Evolutionary conservation across 2,888 invertebrate genomes (phyloP), one percentile per base, ranked within the genome.

Genomic region (Cacoxenus indagator): DNA sequence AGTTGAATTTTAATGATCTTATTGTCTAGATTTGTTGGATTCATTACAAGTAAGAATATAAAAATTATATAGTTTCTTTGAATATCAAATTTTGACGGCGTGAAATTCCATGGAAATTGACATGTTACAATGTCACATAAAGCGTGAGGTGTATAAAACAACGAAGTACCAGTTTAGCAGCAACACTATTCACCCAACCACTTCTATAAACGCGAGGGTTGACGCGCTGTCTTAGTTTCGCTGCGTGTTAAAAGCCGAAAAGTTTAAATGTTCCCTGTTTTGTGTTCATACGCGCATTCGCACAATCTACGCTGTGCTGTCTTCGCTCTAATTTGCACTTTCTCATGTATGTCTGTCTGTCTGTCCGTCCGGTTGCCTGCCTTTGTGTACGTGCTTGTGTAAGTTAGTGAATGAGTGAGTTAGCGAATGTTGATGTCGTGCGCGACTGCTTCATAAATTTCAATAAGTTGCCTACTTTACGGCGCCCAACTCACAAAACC

Each of bases 381-480:
- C 6, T 24, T 24, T 37, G 37, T 22, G 11, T 8, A 5, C 43
- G 61, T 43, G 27, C 22, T n/a, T 5, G 14, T 17, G 17, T 17
- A 6, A 11, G 22, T 22, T 24, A n/a, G n/a, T n/a, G n/a, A n/a
- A n/a, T n/a, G n/a, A n/a, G n/a, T n/a, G n/a, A n/a, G n/a, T n/a
- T n/a, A n/a, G n/a, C n/a, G n/a, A n/a, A 14, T n/a, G 51, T 27
- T 29, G 22, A 17, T 27, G 64, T 65, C 43, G 46, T 11, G 27
- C 27, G 27, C 31, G 62, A 29, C 59, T 51, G 69, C 59, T 68
- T 70, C 70, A 77, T 74, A 73, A 73, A 71, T 76, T 74, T 72
- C 74, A 72, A 75, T 75, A 75, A 72, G 69, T 76, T 77, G 73
- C 73, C 69, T 71, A 71, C 75, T 73, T 77, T 68, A 65, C 67